Conservation (phyloP, 2,113 vertebrate species). For the Brevimyrus niger region DNA sequence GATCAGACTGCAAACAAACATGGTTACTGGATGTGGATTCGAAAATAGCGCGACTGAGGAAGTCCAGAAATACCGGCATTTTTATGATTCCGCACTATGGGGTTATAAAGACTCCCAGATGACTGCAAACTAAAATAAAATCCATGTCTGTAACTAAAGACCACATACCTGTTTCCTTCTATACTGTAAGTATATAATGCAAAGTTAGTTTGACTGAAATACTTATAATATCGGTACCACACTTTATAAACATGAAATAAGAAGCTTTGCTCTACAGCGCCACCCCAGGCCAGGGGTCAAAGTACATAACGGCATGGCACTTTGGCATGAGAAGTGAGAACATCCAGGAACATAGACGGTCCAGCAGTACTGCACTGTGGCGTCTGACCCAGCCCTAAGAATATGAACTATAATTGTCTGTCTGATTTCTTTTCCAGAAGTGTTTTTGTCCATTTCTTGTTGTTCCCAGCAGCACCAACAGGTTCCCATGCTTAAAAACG, state of each 20-base stretch:
- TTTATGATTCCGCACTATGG: not conserved
- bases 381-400: not conserved
- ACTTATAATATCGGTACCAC: not conserved
- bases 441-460: not conserved
- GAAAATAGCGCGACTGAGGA: not conserved
- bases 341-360: not conserved
- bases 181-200: not conserved
- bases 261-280: not conserved
- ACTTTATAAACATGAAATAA: not conserved
- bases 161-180: not conserved
- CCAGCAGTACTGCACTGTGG: not conserved
- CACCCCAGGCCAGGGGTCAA: not conserved
- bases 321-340: not conserved
- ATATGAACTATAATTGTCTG: not conserved
- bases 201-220: not conserved
- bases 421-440: not conserved
- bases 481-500: not conserved
- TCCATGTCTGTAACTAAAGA: not conserved
- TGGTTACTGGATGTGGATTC: not conserved
- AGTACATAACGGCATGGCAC: not conserved
- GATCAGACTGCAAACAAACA: not conserved
- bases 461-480: not conserved
- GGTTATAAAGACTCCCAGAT: not conserved
- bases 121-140: not conserved
- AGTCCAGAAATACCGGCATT: not conserved